phyloP scores from a whole-genome alignment of 2,113 vertebrate genomes.

The human (Homo sapiens) region DNA sequence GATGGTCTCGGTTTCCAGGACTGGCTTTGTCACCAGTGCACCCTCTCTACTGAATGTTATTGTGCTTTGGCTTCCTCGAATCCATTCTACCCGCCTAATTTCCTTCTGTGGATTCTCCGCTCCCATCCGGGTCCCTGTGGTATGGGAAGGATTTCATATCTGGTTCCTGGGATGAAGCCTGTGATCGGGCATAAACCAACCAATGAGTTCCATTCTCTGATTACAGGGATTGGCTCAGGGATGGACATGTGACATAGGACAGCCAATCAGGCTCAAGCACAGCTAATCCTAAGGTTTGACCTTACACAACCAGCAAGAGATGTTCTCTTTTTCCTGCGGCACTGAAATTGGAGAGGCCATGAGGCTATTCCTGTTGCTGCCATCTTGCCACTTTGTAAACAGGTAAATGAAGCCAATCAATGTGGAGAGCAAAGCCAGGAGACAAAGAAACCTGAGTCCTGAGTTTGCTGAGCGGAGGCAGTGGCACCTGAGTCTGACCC shows the following conservation, averaged over 20 bases:
- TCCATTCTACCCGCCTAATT: neutral
- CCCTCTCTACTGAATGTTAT: neutral
- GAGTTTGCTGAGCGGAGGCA: neutral
- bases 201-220: neutral
- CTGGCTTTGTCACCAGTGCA: neutral
- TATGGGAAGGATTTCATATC: neutral
- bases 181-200: neutral
- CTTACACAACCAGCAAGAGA: neutral
- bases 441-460: neutral
- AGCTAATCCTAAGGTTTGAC: neutral
- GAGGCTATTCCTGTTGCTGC: neutral
- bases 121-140: neutral
- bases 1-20: neutral
- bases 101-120: neutral
- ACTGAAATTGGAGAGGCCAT: neutral
- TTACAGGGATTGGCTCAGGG: neutral
- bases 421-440: neutral
- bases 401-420: neutral
- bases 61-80: neutral
- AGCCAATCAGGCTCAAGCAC: neutral
- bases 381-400: neutral
- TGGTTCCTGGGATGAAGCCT: neutral
- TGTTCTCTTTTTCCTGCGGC: neutral
- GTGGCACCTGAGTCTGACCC: neutral
- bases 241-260: neutral